phyloP scores from a whole-genome alignment of 2,113 vertebrate genomes.

The Columba janthina region DNA sequence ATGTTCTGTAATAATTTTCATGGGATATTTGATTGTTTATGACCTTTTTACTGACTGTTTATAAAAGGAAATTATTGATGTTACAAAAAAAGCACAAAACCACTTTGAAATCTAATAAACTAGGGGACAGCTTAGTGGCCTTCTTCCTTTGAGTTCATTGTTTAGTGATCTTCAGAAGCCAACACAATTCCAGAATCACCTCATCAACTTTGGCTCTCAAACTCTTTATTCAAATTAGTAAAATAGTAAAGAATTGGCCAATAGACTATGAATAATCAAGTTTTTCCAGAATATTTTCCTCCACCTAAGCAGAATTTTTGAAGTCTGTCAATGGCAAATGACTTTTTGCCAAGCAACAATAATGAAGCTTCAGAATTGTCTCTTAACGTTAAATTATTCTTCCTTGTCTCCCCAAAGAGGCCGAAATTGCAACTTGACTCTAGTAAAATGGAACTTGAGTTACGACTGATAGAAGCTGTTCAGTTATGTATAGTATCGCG shows the following conservation, averaged over 20 bases:
- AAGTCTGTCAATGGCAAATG: background rate
- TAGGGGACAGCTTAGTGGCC: background rate
- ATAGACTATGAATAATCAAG: background rate
- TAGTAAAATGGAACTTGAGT: background rate
- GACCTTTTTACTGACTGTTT: background rate
- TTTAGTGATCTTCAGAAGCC: background rate
- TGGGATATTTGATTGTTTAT: background rate
- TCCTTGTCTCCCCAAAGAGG: background rate
- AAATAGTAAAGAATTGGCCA: background rate
- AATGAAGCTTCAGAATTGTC: background rate
- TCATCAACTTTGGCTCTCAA: background rate
- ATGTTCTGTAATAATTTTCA: background rate
- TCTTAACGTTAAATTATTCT: background rate
- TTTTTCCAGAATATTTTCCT: background rate
- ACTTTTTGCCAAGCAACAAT: background rate
- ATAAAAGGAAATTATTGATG: background rate
- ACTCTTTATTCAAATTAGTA: background rate
- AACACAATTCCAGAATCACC: background rate
- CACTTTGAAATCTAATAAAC: background rate
- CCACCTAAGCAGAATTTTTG: background rate
- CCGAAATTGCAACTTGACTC: background rate
- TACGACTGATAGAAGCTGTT: background rate
- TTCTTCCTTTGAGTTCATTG: background rate
- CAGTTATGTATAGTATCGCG: background rate
- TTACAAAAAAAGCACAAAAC: background rate